Evolutionary conservation across 2,113 vertebrate species (phyloP).

Genomic region (Dipodomys spectabilis): DNA sequence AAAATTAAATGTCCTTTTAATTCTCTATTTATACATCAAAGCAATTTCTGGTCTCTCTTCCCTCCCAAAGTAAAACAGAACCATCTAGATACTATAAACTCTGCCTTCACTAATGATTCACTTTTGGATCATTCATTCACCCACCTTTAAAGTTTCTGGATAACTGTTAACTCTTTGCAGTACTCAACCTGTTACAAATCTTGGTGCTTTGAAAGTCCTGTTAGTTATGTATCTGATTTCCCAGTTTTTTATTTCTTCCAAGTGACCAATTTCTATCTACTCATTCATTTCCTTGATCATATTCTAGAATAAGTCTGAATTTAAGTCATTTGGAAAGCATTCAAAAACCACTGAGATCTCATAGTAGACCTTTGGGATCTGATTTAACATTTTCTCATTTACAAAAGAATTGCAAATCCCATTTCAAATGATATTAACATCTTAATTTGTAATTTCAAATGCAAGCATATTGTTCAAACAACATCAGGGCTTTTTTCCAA

Average conservation of each 20-base stretch:
- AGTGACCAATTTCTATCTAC: not conserved
- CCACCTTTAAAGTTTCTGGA: not conserved
- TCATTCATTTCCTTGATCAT: not conserved
- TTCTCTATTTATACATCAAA: not conserved
- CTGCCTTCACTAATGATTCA: not conserved
- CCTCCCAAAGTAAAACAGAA: not conserved
- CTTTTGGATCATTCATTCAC: not conserved
- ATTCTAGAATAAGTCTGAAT: not conserved
- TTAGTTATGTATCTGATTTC: not conserved
- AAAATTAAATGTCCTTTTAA: not conserved
- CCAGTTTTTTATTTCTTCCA: not conserved
- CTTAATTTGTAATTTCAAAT: not conserved
- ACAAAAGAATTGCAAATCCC: not conserved
- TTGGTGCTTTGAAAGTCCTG: not conserved
- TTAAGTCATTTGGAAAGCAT: not conserved
- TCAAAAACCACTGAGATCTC: not conserved
- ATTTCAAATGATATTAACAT: not conserved
- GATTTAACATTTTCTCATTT: not conserved
- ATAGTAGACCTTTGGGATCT: not conserved
- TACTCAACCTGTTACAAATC: not conserved
- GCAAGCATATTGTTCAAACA: not conserved
- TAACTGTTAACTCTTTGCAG: not conserved
- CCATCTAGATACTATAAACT: not conserved
- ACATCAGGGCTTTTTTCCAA: not conserved
- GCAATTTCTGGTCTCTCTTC: not conserved